Evolutionary conservation across 2,888 invertebrate genomes (phyloP).

Genomic region (Galerucella calmariensis): DNA sequence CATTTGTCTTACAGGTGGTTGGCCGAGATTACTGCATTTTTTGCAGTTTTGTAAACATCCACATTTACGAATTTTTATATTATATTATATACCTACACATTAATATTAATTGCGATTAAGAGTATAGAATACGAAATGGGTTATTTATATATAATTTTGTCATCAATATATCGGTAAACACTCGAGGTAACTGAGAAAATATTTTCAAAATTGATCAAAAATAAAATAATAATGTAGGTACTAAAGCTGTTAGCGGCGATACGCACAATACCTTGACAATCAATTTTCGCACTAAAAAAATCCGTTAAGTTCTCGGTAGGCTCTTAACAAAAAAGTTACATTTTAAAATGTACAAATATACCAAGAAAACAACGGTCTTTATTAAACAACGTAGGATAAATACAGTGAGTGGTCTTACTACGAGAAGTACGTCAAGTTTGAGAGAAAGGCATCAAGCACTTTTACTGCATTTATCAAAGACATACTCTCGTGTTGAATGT

Average conservation of each 20-base stretch:
- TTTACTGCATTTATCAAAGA: conserved; percentile 42
- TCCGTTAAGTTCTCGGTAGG: conserved; percentile 15
- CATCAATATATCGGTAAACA: neutral
- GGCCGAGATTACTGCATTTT: too few relatives aligned
- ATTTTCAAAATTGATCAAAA: too few relatives aligned
- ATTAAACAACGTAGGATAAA: conserved; percentile 23
- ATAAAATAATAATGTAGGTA: too few relatives aligned
- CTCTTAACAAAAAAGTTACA: conserved; percentile 11
- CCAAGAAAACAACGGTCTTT: conserved; percentile 36
- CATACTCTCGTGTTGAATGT: conserved; percentile 17
- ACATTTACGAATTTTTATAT: too few relatives aligned
- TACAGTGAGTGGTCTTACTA: neutral
- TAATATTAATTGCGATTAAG: too few relatives aligned
- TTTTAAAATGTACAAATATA: conserved; percentile 28
- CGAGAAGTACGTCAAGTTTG: conserved; percentile 18
- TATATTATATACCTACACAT: too few relatives aligned
- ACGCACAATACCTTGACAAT: too few relatives aligned
- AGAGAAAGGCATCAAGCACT: conserved; percentile 44
- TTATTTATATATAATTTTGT: neutral
- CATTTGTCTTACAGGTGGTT: too few relatives aligned
- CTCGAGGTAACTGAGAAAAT: neutral
- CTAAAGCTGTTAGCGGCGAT: too few relatives aligned
- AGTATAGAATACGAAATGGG: too few relatives aligned
- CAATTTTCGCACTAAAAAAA: neutral
- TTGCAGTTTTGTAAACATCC: too few relatives aligned